Conservation (phyloP, 1,140 invertebrate species). For the Drosophila kanapiae region DNA sequence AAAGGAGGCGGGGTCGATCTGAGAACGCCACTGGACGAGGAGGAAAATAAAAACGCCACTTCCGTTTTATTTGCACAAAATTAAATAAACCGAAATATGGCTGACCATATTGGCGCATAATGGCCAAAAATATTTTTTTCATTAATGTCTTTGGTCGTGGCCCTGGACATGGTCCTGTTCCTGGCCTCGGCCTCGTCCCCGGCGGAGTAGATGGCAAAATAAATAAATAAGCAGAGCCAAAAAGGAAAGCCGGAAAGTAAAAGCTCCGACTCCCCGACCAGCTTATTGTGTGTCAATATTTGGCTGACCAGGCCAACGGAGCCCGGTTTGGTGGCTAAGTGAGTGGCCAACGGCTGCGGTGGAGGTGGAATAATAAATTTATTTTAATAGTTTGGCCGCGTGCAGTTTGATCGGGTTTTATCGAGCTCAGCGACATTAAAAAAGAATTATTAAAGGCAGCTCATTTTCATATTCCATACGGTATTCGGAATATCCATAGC, state of each 20-base stretch:
- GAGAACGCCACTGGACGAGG: conserved; percentile 41
- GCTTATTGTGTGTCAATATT: conserved; percentile 80
- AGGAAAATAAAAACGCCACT: conserved; percentile 78
- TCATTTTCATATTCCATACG: conserved; percentile 6
- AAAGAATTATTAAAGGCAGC: conserved; percentile 1
- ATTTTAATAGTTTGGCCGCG: conserved; percentile 41
- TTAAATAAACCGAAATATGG: conserved; percentile 84
- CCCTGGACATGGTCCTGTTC: neutral
- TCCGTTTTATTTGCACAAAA: conserved; percentile 84
- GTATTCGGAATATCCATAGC: too few species aligned
- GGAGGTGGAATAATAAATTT: conserved; percentile 57
- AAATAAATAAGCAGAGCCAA: conserved; percentile 52
- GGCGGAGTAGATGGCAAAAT: conserved; percentile 55
- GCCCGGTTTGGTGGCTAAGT: conserved; percentile 19
- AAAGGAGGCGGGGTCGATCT: conserved; percentile 3
- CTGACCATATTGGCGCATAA: conserved; percentile 82
- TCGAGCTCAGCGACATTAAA: conserved; percentile 12
- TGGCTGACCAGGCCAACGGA: conserved; percentile 44
- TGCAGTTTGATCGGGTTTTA: conserved; percentile 30
- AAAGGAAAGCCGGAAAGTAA: conserved; percentile 81
- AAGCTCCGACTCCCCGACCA: conserved; percentile 59
- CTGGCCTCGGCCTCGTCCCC: conserved; percentile 3
- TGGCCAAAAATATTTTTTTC: conserved; percentile 81
- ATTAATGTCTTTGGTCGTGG: conserved; percentile 63
- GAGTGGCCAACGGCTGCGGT: conserved; percentile 14